Evolutionary conservation across 2,113 vertebrate genomes (phyloP), one percentile per base, ranked within the genome.

Genomic region (Rana temporaria): DNA sequence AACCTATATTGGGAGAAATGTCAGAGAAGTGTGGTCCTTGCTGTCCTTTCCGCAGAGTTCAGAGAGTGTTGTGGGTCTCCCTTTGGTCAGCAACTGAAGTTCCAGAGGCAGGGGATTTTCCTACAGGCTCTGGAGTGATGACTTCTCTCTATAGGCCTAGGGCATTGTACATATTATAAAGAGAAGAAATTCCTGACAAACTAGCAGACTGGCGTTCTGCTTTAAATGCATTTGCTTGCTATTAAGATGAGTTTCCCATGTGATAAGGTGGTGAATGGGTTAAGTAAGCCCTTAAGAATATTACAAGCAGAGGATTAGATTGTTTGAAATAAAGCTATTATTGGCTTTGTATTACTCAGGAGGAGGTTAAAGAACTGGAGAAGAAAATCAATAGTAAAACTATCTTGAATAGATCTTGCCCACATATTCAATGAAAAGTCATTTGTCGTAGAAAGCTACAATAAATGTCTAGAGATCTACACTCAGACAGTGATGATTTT

Each of bases 311-410:
- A 73, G 79, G 69, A 65, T 82, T 82, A 82, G 26, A 62, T 16
- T 38, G 70, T 66, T 74, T 82, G 26, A 48, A 56, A 75, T 74
- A 67, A 82, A 75, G 80, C 80, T 26, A 75, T 82, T 66, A 59
- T 9, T n/a, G 48, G 62, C 80, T 82, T 82, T 82, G 70, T 82
- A 66, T 66, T 48, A 38, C 80, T 57, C 80, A 38, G 80, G 30
- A 67, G 80, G 80, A 82, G 80, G 80, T 74, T 74, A 82, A 82
- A 59, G 74, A 71, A 57, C 69, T 67, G 70, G 69, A 65, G 60
- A 64, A 64, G 22, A 17, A 74, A 74, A 82, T 82, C 80, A 74
- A 82, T 82, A 82, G 70, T 38, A 56, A 66, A 74, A 62, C 80
- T 66, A 57, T 65, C 69, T 57, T 74, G 60, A 65, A 82, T 75